Conservation (phyloP, 1,140 invertebrate species). For the Caenorhabditis latens region DNA sequence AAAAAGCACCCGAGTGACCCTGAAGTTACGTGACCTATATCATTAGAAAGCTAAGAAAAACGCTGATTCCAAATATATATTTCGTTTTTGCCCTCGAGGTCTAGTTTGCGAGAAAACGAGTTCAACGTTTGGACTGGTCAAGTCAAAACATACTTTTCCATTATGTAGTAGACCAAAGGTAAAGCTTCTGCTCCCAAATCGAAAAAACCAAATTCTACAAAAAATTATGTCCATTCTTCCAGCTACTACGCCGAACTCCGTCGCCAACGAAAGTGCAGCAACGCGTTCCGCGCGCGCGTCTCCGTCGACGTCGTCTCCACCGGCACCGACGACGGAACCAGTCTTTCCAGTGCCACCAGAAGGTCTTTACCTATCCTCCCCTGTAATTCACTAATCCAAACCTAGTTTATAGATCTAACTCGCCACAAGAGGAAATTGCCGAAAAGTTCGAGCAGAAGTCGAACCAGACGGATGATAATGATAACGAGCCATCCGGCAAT, state of each 20-base stretch:
- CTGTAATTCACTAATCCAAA: not conserved
- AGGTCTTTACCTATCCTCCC: constrained; percentile 16
- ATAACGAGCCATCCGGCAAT: constrained; percentile 26
- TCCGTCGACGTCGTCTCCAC: constrained; percentile 57
- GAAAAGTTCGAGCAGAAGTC: constrained; percentile 8
- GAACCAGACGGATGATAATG: not conserved
- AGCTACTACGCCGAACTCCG: constrained; percentile 60
- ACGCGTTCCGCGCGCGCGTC: constrained; percentile 54
- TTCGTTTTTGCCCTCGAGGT: too few relatives aligned
- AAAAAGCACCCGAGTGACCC: too few relatives aligned
- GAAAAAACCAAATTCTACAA: too few relatives aligned
- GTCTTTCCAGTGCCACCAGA: constrained; percentile 33
- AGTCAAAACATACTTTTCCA: too few relatives aligned
- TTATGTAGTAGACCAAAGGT: too few relatives aligned
- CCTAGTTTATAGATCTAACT: constrained; percentile 36
- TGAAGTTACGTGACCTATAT: too few relatives aligned
- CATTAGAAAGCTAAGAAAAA: too few relatives aligned
- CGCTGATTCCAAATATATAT: too few relatives aligned
- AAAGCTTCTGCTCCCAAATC: too few relatives aligned
- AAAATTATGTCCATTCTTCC: not conserved
- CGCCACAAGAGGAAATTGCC: constrained; percentile 20
- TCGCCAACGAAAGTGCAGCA: constrained; percentile 56
- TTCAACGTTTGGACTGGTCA: too few relatives aligned
- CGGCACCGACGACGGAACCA: constrained; percentile 45
- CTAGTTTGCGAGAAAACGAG: too few relatives aligned